Evolutionary conservation across 2,888 invertebrate genomes (phyloP).

Genomic region (Melanostoma mellinum): DNA sequence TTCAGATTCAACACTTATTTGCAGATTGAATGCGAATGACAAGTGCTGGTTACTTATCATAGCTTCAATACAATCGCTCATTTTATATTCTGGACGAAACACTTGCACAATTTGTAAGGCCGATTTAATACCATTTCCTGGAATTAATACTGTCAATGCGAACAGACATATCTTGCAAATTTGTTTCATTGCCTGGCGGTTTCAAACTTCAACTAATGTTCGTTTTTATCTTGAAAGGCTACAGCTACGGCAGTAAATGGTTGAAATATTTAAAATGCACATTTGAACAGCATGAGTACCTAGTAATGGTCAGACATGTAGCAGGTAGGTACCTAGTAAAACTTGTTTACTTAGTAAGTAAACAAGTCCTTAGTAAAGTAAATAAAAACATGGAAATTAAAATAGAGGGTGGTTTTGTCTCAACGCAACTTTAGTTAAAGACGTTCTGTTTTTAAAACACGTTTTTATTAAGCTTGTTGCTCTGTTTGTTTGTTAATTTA

Average conservation of each 20-base stretch:
- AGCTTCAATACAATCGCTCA: background rate
- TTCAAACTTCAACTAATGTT: background rate
- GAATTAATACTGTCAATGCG: background rate
- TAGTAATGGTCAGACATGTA: too few species aligned
- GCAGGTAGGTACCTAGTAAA: too few species aligned
- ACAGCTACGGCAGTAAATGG: background rate
- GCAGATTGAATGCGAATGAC: background rate
- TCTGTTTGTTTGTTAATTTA: too few species aligned
- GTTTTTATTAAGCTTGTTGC: too few species aligned
- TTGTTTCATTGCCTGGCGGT: constrained; percentile 13
- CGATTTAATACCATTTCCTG: background rate
- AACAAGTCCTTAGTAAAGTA: too few species aligned
- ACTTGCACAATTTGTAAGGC: background rate
- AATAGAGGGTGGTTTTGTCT: too few species aligned
- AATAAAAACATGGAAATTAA: too few species aligned
- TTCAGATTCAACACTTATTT: constrained; percentile 20
- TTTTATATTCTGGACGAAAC: background rate
- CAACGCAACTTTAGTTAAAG: too few species aligned
- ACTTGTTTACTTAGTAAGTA: too few species aligned
- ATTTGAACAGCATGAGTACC: too few species aligned
- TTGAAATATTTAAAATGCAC: constrained; percentile 9
- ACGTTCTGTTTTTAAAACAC: too few species aligned
- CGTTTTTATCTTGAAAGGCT: background rate
- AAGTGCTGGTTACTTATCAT: background rate
- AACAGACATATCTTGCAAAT: background rate